Evolutionary conservation across 2,797 vertebrate species (phyloP), one percentile per base, ranked within the genome.

Genomic region (Onychomys arenicola): DNA sequence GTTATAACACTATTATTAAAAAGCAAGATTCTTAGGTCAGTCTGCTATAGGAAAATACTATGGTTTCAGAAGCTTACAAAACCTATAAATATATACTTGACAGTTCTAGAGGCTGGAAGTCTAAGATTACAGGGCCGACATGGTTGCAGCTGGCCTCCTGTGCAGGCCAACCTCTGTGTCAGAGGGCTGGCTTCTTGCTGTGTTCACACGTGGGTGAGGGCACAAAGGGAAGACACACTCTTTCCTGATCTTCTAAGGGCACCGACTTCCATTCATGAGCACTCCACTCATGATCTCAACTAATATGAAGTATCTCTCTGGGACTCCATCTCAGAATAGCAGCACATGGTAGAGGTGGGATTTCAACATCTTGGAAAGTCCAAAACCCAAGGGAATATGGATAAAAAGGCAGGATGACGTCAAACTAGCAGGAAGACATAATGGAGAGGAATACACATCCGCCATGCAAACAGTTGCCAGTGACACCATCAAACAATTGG

Each of bases 1-100:
- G n/a, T 73, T 40, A 78, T 83, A 84, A 84, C n/a, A 49, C n/a
- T 63, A n/a, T 49, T 92, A 88, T 89, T 84, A 77, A 55, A 57
- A 93, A 77, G 17, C 25, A 89, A 89, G 37, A 32, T 80, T 57
- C 71, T 46, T 49, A 73, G 46, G 6, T 69, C 75, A 34, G 84
- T 29, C 43, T 78, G 23, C 6, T 78, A 3, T 71, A 91, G 43
- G 69, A 91, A 77, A 73, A 85, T 78, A 52, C 27, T 57, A 63
- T 17, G 29, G 37, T 86, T 37, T 73, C 8, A 29, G 40, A 67
- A 55, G n/a, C 21, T 90, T 46, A 86, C 23, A 75, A n/a, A 52
- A 19, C 46, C 43, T n/a, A 75, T 65, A 93, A 73, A 59, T 73
- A 59, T 67, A 49, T 86, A 43, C 78, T 69, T 59, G 32, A 46